phyloP scores from a whole-genome alignment of 2,888 invertebrate species.

The Cataglyphis altisquamis region DNA sequence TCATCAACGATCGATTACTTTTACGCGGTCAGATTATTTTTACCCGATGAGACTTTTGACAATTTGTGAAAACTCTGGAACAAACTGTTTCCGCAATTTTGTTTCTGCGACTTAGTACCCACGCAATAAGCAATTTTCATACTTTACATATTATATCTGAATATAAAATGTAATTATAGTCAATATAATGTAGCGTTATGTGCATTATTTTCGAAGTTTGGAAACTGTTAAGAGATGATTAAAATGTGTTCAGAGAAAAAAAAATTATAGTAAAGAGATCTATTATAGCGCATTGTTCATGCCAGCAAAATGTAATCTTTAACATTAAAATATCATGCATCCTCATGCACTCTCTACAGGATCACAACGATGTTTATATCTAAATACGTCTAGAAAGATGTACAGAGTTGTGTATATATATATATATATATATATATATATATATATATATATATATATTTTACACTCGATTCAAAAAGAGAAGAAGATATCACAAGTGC shows the following conservation, averaged over 20 bases:
- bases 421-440: background rate
- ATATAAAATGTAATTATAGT: slow-evolving; percentile 60
- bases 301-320: slow-evolving; percentile 80
- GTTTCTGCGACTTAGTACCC: slow-evolving; percentile 58
- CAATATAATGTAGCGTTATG: slow-evolving; percentile 60
- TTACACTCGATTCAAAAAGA: slow-evolving; percentile 47
- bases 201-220: slow-evolving; percentile 69
- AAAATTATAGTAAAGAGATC: slow-evolving; percentile 67
- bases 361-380: slow-evolving; percentile 74
- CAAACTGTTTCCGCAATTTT: slow-evolving; percentile 75
- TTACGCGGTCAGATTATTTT: background rate
- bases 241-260: slow-evolving; percentile 61
- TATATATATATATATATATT: slow-evolving; percentile 17
- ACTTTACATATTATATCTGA: slow-evolving; percentile 61
- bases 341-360: slow-evolving; percentile 82
- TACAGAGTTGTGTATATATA: slow-evolving; percentile 62
- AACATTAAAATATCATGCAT: slow-evolving; percentile 82
- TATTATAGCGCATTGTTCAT: slow-evolving; percentile 84
- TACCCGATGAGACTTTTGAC: background rate
- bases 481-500: slow-evolving; percentile 56
- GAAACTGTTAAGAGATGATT: slow-evolving; percentile 70
- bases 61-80: background rate
- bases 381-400: slow-evolving; percentile 59
- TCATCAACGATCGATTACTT: background rate
- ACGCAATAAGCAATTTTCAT: slow-evolving; percentile 60